Conservation (phyloP, 2,797 vertebrate genomes). For the Manis pentadactyla region DNA sequence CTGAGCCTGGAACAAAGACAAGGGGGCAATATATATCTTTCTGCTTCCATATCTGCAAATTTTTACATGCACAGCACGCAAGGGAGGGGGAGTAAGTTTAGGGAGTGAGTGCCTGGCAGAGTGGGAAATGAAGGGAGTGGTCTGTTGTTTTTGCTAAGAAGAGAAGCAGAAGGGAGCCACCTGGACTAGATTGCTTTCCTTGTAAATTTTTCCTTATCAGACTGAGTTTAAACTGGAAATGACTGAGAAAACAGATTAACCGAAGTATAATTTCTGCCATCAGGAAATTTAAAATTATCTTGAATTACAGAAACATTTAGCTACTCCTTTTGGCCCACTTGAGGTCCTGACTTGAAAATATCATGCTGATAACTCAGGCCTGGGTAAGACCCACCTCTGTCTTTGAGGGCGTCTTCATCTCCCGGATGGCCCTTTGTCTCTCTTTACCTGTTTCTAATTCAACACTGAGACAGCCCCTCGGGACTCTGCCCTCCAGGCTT, state of each 20-base stretch:
- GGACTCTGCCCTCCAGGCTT: not conserved
- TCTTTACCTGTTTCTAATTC: not conserved
- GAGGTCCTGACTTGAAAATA: not conserved
- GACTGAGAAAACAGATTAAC: slow-evolving; percentile 21
- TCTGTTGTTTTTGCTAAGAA: too few relatives aligned
- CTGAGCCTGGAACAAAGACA: too few relatives aligned
- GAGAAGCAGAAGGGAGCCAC: too few relatives aligned
- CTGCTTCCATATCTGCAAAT: too few relatives aligned
- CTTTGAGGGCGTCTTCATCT: not conserved
- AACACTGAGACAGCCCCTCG: not conserved
- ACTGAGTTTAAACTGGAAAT: not conserved
- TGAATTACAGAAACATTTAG: not conserved
- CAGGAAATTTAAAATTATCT: not conserved
- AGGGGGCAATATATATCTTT: too few relatives aligned
- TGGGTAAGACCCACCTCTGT: not conserved
- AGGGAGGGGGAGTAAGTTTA: too few relatives aligned
- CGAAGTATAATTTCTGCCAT: not conserved
- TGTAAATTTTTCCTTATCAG: too few relatives aligned
- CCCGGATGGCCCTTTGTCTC: not conserved
- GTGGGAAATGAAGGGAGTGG: too few relatives aligned
- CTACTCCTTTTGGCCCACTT: not conserved
- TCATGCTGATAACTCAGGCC: not conserved
- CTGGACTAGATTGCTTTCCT: too few relatives aligned
- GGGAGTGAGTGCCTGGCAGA: too few relatives aligned
- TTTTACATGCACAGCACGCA: too few relatives aligned